Base-by-base conservation (phyloP, 2,888 invertebrate species). In the Coecobrya sp. region DNA sequence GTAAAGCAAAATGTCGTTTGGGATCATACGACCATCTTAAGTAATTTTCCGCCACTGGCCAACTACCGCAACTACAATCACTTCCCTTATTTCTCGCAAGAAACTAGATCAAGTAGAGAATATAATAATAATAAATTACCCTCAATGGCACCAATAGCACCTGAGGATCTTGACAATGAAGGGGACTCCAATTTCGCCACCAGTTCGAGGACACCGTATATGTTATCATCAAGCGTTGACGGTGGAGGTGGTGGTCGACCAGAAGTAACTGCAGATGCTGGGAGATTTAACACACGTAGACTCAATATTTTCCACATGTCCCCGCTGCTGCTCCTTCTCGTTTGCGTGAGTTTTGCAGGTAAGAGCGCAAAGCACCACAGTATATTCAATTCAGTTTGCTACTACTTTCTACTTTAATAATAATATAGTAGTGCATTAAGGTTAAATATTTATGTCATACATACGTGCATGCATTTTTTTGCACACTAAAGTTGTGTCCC, bases 291-390 rank as follows among this genome's bases (percentile, higher is more conserved):
- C 59, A 86, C 62, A 25, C 62, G 65, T 42, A 91, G 52, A 86
- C 86, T 91, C 86, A 91, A 86, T 86, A 76, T 91, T 86, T 86
- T 91, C 90, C 85, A 79, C 52, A 86, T 86, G 76, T 85, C 90
- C 42, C 86, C 90, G 13, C 73, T 91, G n/a, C 70, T 85, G 42
- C 90, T 91, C 30, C 90, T 89, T 2, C 73, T 89, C 73, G 27
- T 91, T 68, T 59, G 62, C 27, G 84, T 85, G 59, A 79, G 90
- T 22, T 68, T 91, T 3, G 90, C 86, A 84, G 90, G 90, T 91
- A 86, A 91, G 82, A n/a, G 62, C 19, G 22, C 36, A 52, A n/a
- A 45, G 22, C 25, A 25, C 68, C n/a, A n/a, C 5, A 19, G 42
- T 42, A 19, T 68, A 68, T 68, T 68, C 11, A 68, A 73, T 73